Percentiles rank a stretch among this genome's conserved stretches.
These are phyloP conservation scores for Drosophila fulvimacula DNA, from an alignment of 2,888 invertebrate genomes.

Conservation along the genomic window DNA sequence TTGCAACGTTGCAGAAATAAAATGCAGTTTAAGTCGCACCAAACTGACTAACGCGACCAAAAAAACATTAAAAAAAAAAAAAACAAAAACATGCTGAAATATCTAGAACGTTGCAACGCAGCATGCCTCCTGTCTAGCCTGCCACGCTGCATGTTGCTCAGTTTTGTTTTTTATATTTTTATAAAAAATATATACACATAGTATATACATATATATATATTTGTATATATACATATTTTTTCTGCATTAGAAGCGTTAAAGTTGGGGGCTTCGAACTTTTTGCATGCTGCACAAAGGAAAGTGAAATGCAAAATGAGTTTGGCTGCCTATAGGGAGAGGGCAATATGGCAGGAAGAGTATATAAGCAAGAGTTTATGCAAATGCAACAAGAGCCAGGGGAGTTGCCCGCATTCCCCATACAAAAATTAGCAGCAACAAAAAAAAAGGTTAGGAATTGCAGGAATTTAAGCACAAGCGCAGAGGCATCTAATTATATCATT, in stretches of 20 bases:
- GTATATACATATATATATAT: neutral
- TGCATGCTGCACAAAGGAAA: conserved; percentile 69
- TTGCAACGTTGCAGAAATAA: conserved; percentile 81
- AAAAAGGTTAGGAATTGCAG: conserved; percentile 6
- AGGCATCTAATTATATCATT: conserved; percentile 4
- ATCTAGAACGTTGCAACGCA: conserved; percentile 54
- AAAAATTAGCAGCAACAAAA: conserved; percentile 24
- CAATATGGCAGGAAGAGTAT: neutral
- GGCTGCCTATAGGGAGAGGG: neutral
- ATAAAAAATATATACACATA: neutral
- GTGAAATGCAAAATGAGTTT: conserved; percentile 60
- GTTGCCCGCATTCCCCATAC: conserved; percentile 8
- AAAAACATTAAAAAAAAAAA: conserved; percentile 24
- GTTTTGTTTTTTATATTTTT: conserved; percentile 40
- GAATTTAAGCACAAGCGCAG: neutral
- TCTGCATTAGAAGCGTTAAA: conserved; percentile 52
- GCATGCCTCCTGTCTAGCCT: conserved; percentile 45
- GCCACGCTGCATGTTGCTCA: conserved; percentile 31
- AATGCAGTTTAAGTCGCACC: conserved; percentile 77
- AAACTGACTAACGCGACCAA: conserved; percentile 68
- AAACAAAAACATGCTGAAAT: conserved; percentile 45
- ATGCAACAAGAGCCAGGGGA: conserved; percentile 17
- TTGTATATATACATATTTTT: conserved; percentile 3
- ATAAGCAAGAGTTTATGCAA: conserved; percentile 15
- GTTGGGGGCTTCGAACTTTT: conserved; percentile 73